Evolutionary conservation across 1,140 invertebrate species (phyloP).

Genomic region (Piezodorus guildinii): DNA sequence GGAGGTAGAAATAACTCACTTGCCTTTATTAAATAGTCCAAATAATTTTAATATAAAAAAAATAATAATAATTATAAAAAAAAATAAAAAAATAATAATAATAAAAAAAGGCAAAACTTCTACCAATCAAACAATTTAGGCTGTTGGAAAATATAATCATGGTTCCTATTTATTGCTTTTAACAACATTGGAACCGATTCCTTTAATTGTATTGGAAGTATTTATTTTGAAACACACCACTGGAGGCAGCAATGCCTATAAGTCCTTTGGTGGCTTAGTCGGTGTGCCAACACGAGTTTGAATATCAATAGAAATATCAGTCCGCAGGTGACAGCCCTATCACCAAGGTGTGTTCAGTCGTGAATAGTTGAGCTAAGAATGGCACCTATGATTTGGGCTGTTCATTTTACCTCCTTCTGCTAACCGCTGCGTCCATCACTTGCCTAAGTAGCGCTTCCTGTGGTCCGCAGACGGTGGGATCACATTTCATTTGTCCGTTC

Average conservation of each 20-base stretch:
- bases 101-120: constrained; percentile 22
- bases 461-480: constrained; percentile 74
- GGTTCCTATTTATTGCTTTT: neutral
- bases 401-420: constrained; percentile 45
- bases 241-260: neutral
- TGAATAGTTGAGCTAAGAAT: constrained; percentile 17
- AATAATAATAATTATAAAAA: too few relatives aligned
- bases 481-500: constrained; percentile 85
- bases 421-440: constrained; percentile 67
- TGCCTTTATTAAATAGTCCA: constrained; percentile 16
- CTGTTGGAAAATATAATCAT: constrained; percentile 7
- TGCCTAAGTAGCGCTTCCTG: constrained; percentile 70
- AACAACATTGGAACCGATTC: too few relatives aligned
- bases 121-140: constrained; percentile 27
- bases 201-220: neutral
- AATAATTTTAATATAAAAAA: constrained; percentile 24
- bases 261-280: neutral
- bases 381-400: constrained; percentile 18
- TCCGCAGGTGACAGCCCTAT: constrained; percentile 1
- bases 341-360: constrained; percentile 11
- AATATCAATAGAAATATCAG: constrained; percentile 12
- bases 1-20: constrained; percentile 25
- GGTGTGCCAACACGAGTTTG: neutral
- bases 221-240: constrained; percentile 6
- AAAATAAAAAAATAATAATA: too few relatives aligned